Conservation (phyloP, 1,140 invertebrate genomes). For the Drosophila ohnishii region DNA sequence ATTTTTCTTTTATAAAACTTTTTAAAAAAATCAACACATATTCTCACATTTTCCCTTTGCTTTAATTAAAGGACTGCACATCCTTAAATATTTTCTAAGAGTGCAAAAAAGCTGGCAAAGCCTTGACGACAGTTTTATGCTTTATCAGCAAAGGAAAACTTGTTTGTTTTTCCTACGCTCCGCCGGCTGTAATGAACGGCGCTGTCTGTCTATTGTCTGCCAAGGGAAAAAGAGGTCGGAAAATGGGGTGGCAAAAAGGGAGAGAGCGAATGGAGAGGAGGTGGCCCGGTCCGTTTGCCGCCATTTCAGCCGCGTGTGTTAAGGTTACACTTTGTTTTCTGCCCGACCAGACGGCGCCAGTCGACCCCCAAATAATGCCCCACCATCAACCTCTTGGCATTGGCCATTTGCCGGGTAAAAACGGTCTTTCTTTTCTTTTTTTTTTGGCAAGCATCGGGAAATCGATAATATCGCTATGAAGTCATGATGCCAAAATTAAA, state of each 20-base stretch:
- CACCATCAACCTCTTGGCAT: constrained; percentile 47
- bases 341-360: constrained; percentile 70
- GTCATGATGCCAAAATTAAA: constrained; percentile 57
- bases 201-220: constrained; percentile 41
- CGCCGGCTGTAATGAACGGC: constrained; percentile 62
- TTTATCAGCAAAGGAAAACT: constrained; percentile 67
- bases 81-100: not conserved
- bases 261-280: not conserved
- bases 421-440: constrained; percentile 1
- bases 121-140: constrained; percentile 67
- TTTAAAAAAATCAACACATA: not conserved
- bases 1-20: not conserved
- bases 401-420: constrained; percentile 19
- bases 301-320: constrained; percentile 56
- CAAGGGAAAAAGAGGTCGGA: constrained; percentile 7
- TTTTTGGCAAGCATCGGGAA: constrained; percentile 66
- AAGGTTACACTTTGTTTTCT: constrained; percentile 73
- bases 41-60: not conserved
- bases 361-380: constrained; percentile 26
- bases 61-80: not conserved
- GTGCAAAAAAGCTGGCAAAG: constrained; percentile 37
- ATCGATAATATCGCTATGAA: constrained; percentile 67
- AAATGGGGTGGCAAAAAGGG: not conserved
- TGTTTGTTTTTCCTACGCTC: constrained; percentile 69
- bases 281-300: constrained; percentile 1